Evolutionary conservation across 37 sponge, comb jelly and placozoan species (phyloP).

Genomic region (Tethya wilhelma): DNA sequence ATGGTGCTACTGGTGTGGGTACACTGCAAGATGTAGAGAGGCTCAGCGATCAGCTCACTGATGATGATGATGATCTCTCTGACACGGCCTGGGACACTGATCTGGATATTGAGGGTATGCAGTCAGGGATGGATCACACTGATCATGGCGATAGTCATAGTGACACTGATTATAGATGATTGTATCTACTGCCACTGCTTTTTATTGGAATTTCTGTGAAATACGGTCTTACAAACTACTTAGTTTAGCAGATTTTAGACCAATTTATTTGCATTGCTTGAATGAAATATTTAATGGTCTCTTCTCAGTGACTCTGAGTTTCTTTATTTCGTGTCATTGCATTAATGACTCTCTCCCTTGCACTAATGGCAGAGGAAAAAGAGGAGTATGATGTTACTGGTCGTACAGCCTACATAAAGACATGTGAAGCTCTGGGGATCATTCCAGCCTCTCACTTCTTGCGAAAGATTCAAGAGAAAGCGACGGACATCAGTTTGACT

Average conservation of each 20-base stretch:
- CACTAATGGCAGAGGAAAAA: slow-evolving; percentile 75
- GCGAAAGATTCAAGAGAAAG: slow-evolving; percentile 39
- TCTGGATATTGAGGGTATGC: slow-evolving; percentile 93
- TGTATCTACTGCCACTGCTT: too few species aligned
- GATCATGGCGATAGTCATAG: too few species aligned
- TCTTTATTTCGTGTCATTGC: too few species aligned
- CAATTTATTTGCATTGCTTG: too few species aligned
- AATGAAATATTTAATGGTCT: too few species aligned
- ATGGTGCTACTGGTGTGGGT: slow-evolving; percentile 34
- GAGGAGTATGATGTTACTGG: slow-evolving; percentile 92
- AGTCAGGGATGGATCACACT: too few species aligned
- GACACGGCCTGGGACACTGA: slow-evolving; percentile 95
- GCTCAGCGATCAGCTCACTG: slow-evolving; percentile 33
- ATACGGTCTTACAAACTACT: too few species aligned
- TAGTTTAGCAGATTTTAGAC: too few species aligned
- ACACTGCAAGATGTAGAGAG: slow-evolving; percentile 25
- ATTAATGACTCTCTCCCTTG: too few species aligned
- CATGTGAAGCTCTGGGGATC: slow-evolving; percentile 81
- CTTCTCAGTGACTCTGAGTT: too few species aligned
- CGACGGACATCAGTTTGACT: slow-evolving; percentile 67
- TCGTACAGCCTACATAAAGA: slow-evolving; percentile 71
- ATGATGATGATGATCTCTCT: slow-evolving; percentile 55
- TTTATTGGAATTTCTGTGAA: too few species aligned
- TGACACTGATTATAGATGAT: too few species aligned
- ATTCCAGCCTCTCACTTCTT: slow-evolving; percentile 90